These are phyloP conservation scores for Armadillidium nasatum DNA, from an alignment of 1,140 invertebrate species.

Conservation along the genomic window DNA sequence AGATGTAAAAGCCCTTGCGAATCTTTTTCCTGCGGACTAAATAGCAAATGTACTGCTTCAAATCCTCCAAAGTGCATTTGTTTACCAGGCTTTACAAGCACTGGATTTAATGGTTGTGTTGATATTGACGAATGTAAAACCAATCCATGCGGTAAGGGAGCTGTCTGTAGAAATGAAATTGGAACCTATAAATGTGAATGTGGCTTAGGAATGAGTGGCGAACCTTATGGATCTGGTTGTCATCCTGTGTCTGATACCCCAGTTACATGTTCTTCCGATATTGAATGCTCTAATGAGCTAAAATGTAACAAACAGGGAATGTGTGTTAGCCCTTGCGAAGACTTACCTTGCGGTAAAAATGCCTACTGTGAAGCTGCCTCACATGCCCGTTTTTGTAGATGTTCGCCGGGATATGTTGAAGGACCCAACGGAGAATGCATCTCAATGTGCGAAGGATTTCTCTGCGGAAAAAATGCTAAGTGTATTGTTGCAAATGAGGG, in stretches of 20 bases:
- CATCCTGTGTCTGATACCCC: constrained; percentile 38
- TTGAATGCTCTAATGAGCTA: constrained; percentile 72
- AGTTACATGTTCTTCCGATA: constrained; percentile 59
- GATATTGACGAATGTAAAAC: constrained; percentile 74
- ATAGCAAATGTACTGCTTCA: constrained; percentile 81
- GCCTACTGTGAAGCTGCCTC: constrained; percentile 81
- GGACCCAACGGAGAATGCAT: constrained; percentile 43
- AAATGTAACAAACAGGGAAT: constrained; percentile 65
- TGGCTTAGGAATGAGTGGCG: constrained; percentile 70
- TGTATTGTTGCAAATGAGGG: constrained; percentile 77
- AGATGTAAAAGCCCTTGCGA: constrained; percentile 84
- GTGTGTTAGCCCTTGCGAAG: constrained; percentile 73
- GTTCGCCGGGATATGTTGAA: constrained; percentile 63
- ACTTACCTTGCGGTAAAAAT: constrained; percentile 71
- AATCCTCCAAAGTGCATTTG: constrained; percentile 85
- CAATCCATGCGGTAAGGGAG: constrained; percentile 75
- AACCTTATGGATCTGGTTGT: constrained; percentile 77
- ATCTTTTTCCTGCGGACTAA: constrained; percentile 82
- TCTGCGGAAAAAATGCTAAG: constrained; percentile 74
- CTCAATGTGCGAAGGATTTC: constrained; percentile 63
- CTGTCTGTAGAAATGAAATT: constrained; percentile 78
- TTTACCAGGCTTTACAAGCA: constrained; percentile 72
- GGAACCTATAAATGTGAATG: constrained; percentile 67
- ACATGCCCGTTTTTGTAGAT: constrained; percentile 81
- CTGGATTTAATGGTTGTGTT: constrained; percentile 72